These are phyloP conservation scores for Nesometra sesokonis DNA, from an alignment of 35 echinoderm and acorn worm genomes.

Conservation along the genomic window DNA sequence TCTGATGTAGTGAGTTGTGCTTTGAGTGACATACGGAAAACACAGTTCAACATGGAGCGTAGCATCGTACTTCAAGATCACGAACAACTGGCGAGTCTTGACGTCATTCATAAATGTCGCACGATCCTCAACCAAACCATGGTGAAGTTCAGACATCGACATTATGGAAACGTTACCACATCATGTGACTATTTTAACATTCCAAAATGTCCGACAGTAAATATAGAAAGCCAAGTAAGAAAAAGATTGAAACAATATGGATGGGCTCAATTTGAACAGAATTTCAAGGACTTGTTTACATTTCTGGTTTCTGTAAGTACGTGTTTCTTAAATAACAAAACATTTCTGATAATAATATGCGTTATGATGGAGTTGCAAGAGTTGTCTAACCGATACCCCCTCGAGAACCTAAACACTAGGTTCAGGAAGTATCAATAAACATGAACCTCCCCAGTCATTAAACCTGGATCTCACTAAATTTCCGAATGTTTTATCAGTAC, in stretches of 20 bases:
- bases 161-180: background rate
- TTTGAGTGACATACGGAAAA: background rate
- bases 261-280: background rate
- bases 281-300: background rate
- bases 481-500: no score
- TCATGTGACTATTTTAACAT: background rate
- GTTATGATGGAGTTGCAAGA: no score
- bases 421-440: no score
- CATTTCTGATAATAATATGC: no score
- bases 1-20: background rate
- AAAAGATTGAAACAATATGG: no score
- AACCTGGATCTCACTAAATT: no score
- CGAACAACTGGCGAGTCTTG: background rate
- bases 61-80: background rate
- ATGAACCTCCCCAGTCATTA: no score
- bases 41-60: background rate
- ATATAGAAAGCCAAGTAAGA: background rate
- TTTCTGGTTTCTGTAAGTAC: background rate
- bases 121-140: background rate
- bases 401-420: no score
- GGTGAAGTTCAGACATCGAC: background rate
- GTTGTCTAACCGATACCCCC: no score
- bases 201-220: background rate
- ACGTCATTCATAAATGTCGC: background rate
- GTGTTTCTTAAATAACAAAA: no score